A percentile compares a stretch with the other conserved stretches of the same genome.
Evolutionary conservation across 2,888 invertebrate genomes (phyloP).

Genomic region (Epicampocera succincta): DNA sequence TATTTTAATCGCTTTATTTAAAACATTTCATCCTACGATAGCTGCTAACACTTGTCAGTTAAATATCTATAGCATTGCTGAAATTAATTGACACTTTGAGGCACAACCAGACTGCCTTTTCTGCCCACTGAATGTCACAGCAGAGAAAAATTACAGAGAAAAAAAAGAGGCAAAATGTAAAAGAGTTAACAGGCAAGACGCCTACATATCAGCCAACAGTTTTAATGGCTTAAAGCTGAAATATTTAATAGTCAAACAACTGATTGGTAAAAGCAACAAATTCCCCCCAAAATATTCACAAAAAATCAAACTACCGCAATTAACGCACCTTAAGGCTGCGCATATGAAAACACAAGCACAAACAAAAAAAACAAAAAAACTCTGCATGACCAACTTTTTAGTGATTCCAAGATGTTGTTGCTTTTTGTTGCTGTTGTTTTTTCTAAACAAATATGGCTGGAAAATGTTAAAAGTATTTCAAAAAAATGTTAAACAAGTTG

Average conservation of each 20-base stretch:
- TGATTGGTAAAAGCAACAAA: conserved; percentile 1
- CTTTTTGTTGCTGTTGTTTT: neutral
- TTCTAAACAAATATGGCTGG: conserved; percentile 13
- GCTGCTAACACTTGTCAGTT: conserved; percentile 62
- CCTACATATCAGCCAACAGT: conserved; percentile 39
- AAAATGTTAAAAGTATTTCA: neutral
- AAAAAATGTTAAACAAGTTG: conserved; percentile 42
- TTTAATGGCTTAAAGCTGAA: conserved; percentile 36
- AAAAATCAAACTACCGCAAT: conserved; percentile 44
- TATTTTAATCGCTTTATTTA: conserved; percentile 52
- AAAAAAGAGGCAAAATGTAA: neutral
- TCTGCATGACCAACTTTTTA: conserved; percentile 1
- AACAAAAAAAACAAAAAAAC: conserved; percentile 20
- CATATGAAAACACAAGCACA: conserved; percentile 10
- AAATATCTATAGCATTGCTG: conserved; percentile 50
- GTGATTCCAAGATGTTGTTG: neutral
- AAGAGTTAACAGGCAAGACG: conserved; percentile 14
- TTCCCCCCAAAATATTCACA: neutral
- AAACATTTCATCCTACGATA: conserved; percentile 37
- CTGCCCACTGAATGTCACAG: conserved; percentile 54
- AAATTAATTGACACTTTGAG: conserved; percentile 58
- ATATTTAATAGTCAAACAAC: neutral
- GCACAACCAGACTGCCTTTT: conserved; percentile 42
- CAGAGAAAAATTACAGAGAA: neutral
- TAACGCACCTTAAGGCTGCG: conserved; percentile 56